Base-by-base conservation (phyloP, 2,113 vertebrate genomes). In the Lathamus discolor region DNA sequence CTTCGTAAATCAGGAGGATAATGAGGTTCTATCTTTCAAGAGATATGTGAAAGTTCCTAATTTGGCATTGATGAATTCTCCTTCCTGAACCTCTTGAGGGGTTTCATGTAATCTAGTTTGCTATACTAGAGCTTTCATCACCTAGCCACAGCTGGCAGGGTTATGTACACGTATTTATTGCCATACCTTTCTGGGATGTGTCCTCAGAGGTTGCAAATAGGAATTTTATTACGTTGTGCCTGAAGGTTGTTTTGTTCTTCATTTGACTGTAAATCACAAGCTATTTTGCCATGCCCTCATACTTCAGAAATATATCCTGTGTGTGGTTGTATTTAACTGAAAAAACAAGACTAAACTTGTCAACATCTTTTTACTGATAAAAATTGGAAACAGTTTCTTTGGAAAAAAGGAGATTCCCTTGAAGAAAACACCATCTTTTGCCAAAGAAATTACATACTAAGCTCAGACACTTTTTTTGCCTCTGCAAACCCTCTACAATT, bases 51-150 rank as follows among this genome's bases (percentile, higher is more conserved):
- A 78, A 2, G 3, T 52, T 92, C 85, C 92, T 96, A 96, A 95
- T 95, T 89, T 84, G 86, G 77, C 92, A 82, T 41, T 93, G 93
- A 92, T 91, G 91, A 91, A 84, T 93, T 91, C 75, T 89, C 70
- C 74, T 86, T 91, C 52, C 52, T 2, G 1, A 81, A 43, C n/a
- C 92, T 91, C 92, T 57, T 11, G 67, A 74, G 91, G 11, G 6
- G 10, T 77, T 84, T 93, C 94, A 80, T 24, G 57, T 59, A 93
- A 93, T 88, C 85, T 90, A 55, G 41, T 94, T 94, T 91, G 79
- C 85, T 81, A 48, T n/a, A 83, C 66, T 57, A 39, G 52, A 91
- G 80, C 80, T 94, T 87, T 96, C 91, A 89, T 89, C 94, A 93
- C 91, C 77, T 73, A 70, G 66, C 63, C 83, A 33, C 74, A 70